A percentile compares a stretch with the other conserved stretches of the same genome.
These are phyloP conservation scores for Aelia acuminata DNA, from an alignment of 2,888 invertebrate species.

Conservation along the genomic window DNA sequence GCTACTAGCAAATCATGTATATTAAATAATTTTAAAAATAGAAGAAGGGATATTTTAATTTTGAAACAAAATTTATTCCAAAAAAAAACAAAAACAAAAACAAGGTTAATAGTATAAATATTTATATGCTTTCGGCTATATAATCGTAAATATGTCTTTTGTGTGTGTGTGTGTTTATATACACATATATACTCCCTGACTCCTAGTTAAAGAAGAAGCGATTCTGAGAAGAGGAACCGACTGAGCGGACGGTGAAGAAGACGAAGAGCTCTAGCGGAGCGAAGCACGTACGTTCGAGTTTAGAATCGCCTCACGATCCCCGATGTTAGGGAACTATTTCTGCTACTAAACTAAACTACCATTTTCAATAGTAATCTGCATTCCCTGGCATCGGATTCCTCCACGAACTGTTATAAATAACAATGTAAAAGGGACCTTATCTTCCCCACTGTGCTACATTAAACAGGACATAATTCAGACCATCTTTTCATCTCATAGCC, in stretches of 20 bases:
- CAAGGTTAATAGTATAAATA: too few species aligned
- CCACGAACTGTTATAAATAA: constrained; percentile 30
- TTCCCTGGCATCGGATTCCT: background rate
- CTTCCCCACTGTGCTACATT: background rate
- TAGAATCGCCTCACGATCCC: constrained; percentile 23
- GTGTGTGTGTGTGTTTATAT: too few species aligned
- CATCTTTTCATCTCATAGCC: background rate
- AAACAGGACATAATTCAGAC: constrained; percentile 9
- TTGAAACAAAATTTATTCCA: too few species aligned
- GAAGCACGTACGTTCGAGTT: constrained; percentile 33
- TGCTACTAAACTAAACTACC: constrained; percentile 40
- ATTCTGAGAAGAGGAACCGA: background rate
- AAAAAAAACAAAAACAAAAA: too few species aligned
- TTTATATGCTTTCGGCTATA: too few species aligned
- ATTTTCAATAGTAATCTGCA: constrained; percentile 35
- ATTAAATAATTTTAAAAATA: too few species aligned
- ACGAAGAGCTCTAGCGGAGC: background rate
- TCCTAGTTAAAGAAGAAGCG: background rate
- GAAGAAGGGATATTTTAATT: too few species aligned
- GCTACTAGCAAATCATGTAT: too few species aligned
- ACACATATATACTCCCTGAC: too few species aligned
- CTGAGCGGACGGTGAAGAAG: background rate
- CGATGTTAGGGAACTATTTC: constrained; percentile 13
- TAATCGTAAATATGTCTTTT: too few species aligned
- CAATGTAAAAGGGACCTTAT: constrained; percentile 29